Conservation (phyloP, 37 sponge, comb jelly and placozoan species). For the Diacarnus erythraeanus region DNA sequence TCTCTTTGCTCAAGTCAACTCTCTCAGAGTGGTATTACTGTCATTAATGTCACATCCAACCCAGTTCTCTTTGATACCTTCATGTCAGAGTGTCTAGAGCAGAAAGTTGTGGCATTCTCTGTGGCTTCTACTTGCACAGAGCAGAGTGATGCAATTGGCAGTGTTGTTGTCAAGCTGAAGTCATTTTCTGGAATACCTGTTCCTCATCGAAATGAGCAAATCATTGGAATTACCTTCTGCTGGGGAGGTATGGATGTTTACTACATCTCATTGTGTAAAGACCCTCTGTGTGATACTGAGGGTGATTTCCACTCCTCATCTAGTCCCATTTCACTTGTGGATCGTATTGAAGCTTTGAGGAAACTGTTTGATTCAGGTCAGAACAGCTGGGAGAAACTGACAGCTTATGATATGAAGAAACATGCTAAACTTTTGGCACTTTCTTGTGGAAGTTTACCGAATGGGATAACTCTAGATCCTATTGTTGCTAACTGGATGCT, state of each 20-base stretch:
- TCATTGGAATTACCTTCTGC: constrained; percentile 81
- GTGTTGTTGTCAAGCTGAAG: not conserved
- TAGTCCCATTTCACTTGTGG: not conserved
- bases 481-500: constrained; percentile 89
- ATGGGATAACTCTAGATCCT: constrained; percentile 55
- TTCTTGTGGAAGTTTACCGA: constrained; percentile 34
- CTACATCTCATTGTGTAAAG: constrained; percentile 60
- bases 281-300: not conserved
- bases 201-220: constrained; percentile 41
- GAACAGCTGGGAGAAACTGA: constrained; percentile 24
- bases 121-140: constrained; percentile 47
- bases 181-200: constrained; percentile 31
- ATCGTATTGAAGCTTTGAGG: constrained; percentile 18
- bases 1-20: constrained; percentile 50
- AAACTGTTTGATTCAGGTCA: constrained; percentile 12
- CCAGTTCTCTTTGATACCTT: constrained; percentile 65
- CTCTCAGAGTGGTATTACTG: constrained; percentile 50
- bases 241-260: constrained; percentile 86
- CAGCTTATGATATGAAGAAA: constrained; percentile 74
- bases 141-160: constrained; percentile 33
- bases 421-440: constrained; percentile 73
- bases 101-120: constrained; percentile 63
- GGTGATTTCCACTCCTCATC: not conserved
- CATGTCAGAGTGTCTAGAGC: constrained; percentile 70
- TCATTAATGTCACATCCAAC: constrained; percentile 84